phyloP scores from a whole-genome alignment of 1,140 invertebrate genomes.

The Himalopsyche phryganea region DNA sequence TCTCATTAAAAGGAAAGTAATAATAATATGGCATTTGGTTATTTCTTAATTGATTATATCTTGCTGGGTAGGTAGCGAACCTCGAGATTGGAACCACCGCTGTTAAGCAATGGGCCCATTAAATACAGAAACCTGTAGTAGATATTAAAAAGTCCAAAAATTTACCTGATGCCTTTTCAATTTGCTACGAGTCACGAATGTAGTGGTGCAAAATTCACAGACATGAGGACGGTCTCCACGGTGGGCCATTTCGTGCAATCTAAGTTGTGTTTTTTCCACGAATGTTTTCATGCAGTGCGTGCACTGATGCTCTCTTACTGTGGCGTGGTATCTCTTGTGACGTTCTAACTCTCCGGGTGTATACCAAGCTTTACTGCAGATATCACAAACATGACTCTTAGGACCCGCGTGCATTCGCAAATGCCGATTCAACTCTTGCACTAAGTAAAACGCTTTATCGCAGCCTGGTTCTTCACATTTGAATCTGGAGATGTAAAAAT shows the following conservation, averaged over 20 bases:
- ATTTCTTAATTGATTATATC: too few species aligned
- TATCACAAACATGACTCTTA: constrained; percentile 30
- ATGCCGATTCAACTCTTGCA: constrained; percentile 25
- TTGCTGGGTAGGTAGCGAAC: too few species aligned
- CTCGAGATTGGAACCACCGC: too few species aligned
- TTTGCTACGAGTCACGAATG: constrained; percentile 21
- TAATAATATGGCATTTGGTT: too few species aligned
- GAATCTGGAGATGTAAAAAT: constrained; percentile 22
- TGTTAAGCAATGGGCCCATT: too few species aligned
- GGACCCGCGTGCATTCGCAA: constrained; percentile 15
- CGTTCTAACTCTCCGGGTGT: constrained; percentile 15
- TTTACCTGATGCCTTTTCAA: constrained; percentile 30
- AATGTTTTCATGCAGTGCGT: constrained; percentile 22
- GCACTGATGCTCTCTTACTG: constrained; percentile 21
- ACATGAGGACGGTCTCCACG: constrained; percentile 24
- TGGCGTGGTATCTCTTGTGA: constrained; percentile 23
- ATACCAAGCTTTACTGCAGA: constrained; percentile 32
- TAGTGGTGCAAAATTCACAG: constrained; percentile 28
- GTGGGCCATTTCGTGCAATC: constrained; percentile 27
- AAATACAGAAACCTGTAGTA: too few species aligned
- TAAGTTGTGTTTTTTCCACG: constrained; percentile 25
- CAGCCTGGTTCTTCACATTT: constrained; percentile 28
- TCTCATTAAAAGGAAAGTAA: too few species aligned
- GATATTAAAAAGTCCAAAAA: too few species aligned
- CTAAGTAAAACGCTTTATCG: constrained; percentile 19